Evolutionary conservation across 1,140 invertebrate genomes (phyloP), one percentile per base, ranked within the genome.

Genomic region (Bombus pyrosoma): DNA sequence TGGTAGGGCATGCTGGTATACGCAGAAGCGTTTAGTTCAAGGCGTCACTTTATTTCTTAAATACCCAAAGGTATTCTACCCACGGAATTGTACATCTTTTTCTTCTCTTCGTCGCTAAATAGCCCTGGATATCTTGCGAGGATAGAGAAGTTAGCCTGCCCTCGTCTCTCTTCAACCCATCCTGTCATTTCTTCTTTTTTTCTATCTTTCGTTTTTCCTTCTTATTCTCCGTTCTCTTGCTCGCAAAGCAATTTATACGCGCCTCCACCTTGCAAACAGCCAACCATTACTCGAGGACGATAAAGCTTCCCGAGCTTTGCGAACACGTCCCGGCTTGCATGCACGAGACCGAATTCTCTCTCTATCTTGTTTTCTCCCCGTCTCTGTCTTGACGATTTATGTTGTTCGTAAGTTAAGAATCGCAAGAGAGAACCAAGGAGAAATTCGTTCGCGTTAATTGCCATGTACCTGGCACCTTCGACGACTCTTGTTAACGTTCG

Each of bases 21-120:
- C 81, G 81, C 82, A 80, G 81, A 86, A 87, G 83, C 90, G 88
- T 91, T 91, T 91, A 91, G 90, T 90, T 87, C 74, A 79, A 59
- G 39, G 83, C 85, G 82, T 85, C 89, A 89, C 87, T 91, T 91
- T 91, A 91, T 91, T 87, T 83, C 87, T 91, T 91, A 91, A 91
- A 91, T 91, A 91, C 91, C 91, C 91, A 91, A 88, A 90, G 90
- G 91, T 91, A 91, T 91, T 91, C 91, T 91, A 90, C 88, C 85
- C 88, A 87, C 77, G 86, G 87, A 91, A 91, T 91, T 90, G 86
- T 91, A 85, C 86, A 85, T 91, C 82, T 90, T 59, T 64, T 82
- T 88, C 81, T 85, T 41, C 86, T 79, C 86, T 66, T 66, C n/a
- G 66, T 76, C 66, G 82, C 79, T 85, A 87, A 87, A 90, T 87